phyloP scores from a whole-genome alignment of 2,797 vertebrate genomes.

The Xerus rutilus region DNA sequence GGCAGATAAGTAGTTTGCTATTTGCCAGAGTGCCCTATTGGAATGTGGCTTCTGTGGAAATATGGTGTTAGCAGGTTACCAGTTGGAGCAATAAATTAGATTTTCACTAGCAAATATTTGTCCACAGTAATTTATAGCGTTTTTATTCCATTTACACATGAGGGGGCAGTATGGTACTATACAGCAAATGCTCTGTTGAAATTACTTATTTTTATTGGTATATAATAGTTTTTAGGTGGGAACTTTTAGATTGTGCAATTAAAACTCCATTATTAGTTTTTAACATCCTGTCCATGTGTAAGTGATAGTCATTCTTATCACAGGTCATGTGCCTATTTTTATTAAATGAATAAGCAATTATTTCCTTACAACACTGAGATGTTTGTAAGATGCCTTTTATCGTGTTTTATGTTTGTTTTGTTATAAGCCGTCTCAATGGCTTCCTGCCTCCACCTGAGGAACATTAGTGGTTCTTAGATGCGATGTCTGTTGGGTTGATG shows the following conservation, averaged over 20 bases:
- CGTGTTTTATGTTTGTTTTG: constrained; percentile 50
- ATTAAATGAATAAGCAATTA: not conserved
- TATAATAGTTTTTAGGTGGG: constrained; percentile 77
- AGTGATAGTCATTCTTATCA: not conserved
- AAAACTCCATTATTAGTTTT: constrained; percentile 57
- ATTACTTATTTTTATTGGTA: constrained; percentile 78
- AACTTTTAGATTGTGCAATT: constrained; percentile 67
- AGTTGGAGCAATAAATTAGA: constrained; percentile 57
- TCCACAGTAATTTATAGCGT: constrained; percentile 67
- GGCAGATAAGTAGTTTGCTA: constrained; percentile 50
- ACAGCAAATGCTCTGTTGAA: constrained; percentile 75
- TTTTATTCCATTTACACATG: constrained; percentile 84
- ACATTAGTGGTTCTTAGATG: not conserved
- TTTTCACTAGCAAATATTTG: constrained; percentile 84
- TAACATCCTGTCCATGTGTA: not conserved
- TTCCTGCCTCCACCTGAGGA: not conserved
- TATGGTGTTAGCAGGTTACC: constrained; percentile 69
- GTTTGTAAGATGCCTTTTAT: not conserved
- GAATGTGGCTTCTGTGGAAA: constrained; percentile 61
- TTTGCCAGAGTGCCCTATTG: constrained; percentile 68
- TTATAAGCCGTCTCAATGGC: constrained; percentile 11
- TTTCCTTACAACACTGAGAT: not conserved
- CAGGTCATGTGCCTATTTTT: not conserved
- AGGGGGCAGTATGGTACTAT: constrained; percentile 89
- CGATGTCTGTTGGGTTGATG: not conserved